phyloP scores from a whole-genome alignment of 1,140 invertebrate genomes.

The Sminthurinus signatus region DNA sequence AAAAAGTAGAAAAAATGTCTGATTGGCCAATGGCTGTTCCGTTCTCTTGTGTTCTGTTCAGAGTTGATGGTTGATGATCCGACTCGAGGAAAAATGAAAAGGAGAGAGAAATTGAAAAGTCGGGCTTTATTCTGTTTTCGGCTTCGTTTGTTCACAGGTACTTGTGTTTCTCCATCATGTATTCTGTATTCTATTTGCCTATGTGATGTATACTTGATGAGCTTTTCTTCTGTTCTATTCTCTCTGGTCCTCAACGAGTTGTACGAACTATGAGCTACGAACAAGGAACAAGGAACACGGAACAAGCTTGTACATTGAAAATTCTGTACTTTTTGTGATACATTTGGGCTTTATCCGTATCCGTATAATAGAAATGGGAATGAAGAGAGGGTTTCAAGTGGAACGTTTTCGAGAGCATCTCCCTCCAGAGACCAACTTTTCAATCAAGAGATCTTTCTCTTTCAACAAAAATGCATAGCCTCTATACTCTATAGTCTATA shows the following conservation, averaged over 20 bases:
- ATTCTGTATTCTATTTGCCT: too few species aligned
- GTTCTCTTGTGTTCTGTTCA: too few species aligned
- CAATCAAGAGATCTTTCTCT: slow-evolving; percentile 21
- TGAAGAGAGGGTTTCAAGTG: slow-evolving; percentile 2
- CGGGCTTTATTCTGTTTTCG: slow-evolving; percentile 10
- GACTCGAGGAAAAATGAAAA: neutral
- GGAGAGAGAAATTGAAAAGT: neutral
- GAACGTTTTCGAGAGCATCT: slow-evolving; percentile 14
- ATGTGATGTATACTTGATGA: too few species aligned
- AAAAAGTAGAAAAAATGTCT: slow-evolving; percentile 1
- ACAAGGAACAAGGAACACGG: too few species aligned
- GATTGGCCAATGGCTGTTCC: slow-evolving; percentile 5
- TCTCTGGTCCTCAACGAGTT: too few species aligned
- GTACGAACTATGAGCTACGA: too few species aligned
- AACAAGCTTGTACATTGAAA: too few species aligned
- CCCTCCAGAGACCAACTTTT: slow-evolving; percentile 26
- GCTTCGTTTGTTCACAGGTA: slow-evolving; percentile 5
- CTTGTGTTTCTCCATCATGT: too few species aligned
- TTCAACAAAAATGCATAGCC: too few species aligned
- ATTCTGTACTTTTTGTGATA: too few species aligned
- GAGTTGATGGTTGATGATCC: slow-evolving; percentile 13
- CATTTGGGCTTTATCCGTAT: neutral
- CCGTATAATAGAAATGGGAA: neutral
- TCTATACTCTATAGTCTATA: too few species aligned
- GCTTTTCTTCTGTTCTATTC: too few species aligned